These are phyloP conservation scores for Ivindomyrus marchei DNA, from an alignment of 2,113 vertebrate genomes.

Conservation along the genomic window DNA sequence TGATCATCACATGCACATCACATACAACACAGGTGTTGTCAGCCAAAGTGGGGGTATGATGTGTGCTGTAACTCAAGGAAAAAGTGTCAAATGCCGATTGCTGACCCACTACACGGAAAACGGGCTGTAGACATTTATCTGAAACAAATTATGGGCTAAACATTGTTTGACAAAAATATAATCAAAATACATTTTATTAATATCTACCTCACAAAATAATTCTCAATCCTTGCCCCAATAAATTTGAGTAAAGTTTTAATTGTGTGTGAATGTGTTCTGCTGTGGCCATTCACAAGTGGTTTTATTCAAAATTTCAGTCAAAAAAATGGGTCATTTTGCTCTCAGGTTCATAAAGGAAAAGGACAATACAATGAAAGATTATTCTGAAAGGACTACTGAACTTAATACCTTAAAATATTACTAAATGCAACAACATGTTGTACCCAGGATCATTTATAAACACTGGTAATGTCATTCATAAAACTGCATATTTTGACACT, in stretches of 20 bases:
- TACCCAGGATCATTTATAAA: conserved; percentile 48
- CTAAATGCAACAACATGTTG: conserved; percentile 43
- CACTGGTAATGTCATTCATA: conserved; percentile 43
- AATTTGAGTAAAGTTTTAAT: conserved; percentile 34
- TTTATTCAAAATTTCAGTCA: conserved; percentile 22
- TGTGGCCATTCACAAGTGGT: conserved; percentile 34
- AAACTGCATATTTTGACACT: conserved; percentile 48
- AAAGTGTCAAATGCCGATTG: conserved; percentile 40
- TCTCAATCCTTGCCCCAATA: conserved; percentile 44
- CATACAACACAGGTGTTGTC: conserved; percentile 55
- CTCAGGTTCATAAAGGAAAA: conserved; percentile 57
- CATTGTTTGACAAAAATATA: conserved; percentile 52
- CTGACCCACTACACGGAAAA: conserved; percentile 54
- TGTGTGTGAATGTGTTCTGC: conserved; percentile 45
- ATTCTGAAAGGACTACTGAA: conserved; percentile 41
- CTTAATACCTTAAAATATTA: conserved; percentile 46
- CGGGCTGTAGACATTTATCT: conserved; percentile 47
- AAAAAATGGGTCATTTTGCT: conserved; percentile 53
- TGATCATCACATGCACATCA: conserved; percentile 39
- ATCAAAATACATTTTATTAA: conserved; percentile 55
- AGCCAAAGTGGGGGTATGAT: conserved; percentile 63
- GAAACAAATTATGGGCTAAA: conserved; percentile 55
- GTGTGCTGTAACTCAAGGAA: conserved; percentile 57
- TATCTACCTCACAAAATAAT: conserved; percentile 64
- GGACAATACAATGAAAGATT: conserved; percentile 38